Base-by-base conservation (phyloP, 2,888 invertebrate species). In the Tyria jacobaeae region DNA sequence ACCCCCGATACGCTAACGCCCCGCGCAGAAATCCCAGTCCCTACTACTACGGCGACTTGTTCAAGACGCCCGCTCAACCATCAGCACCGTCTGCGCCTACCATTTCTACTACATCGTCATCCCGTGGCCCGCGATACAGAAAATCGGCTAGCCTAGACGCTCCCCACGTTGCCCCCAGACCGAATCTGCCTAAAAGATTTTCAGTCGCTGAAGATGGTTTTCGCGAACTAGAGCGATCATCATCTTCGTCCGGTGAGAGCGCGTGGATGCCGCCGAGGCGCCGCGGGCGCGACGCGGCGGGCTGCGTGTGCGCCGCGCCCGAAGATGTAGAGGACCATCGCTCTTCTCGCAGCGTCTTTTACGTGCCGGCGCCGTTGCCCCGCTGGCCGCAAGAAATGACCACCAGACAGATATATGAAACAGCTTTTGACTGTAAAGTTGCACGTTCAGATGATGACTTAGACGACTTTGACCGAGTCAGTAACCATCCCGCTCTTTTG, bases 361-460 rank as follows among this genome's bases (percentile, higher is more conserved):
- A 95, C 89, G 96, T 96, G 85, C 96, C 96, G 82, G 95, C 96
- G 81, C 95, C 95, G 73, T 93, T 96, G 87, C 95, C 95, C 80
- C 94, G 96, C 87, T 96, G 95, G 90, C 93, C 94, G 83, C 93
- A 90, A 91, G 95, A 95, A 82, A 94, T 95, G 92, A 94, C 94
- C 77, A 92, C 94, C 87, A 95, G 97, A 81, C 97, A 97, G 90
- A 95, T 98, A 60, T 98, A 98, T 88, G 98, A 98, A 91, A 98
- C 98, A 61, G 98, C 98, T 63, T 98, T 98, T 89, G 98, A 98
- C 89, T 97, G 97, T 89, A 97, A 97, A 89, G 96, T 97, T 81
- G 96, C 96, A 83, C 96, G 96, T 71, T 97, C 97, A 10, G 96
- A 96, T 78, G 96, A 96, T 86, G 96, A 97, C 76, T 95, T 97